These are phyloP conservation scores for Hippocampus zosterae DNA, from an alignment of 2,113 vertebrate genomes.

Conservation along the genomic window DNA sequence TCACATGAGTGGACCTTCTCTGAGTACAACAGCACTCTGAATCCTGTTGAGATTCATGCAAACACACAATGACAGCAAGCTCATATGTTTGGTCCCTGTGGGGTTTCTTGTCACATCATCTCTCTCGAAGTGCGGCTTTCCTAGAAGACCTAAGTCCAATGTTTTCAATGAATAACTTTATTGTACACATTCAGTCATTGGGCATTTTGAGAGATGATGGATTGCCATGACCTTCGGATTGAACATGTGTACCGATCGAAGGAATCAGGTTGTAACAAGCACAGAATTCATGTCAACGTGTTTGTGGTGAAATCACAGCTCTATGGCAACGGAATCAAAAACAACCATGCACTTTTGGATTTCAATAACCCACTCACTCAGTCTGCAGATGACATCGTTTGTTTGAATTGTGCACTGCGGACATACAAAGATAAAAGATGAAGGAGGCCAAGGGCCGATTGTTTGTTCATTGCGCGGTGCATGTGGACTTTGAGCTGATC, in stretches of 20 bases:
- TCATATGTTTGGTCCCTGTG: constrained; percentile 10
- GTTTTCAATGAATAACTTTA: constrained; percentile 5
- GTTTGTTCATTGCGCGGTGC: constrained; percentile 46
- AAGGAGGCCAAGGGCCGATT: constrained; percentile 15
- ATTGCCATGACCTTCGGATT: not conserved
- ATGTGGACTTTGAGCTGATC: constrained; percentile 59
- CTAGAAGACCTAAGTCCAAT: not conserved
- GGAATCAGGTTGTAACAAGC: not conserved
- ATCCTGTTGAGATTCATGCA: constrained; percentile 17
- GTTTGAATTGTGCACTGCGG: constrained; percentile 45
- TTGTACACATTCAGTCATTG: not conserved
- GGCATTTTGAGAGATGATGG: not conserved
- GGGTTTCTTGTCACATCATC: constrained; percentile 18
- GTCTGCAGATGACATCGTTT: constrained; percentile 19
- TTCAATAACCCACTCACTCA: constrained; percentile 29
- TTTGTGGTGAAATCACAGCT: constrained; percentile 7
- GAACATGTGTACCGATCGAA: too few species aligned
- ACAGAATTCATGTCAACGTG: not conserved
- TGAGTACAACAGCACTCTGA: not conserved
- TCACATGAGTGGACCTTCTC: not conserved
- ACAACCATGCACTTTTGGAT: not conserved
- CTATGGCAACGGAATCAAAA: constrained; percentile 20
- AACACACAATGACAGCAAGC: constrained; percentile 5
- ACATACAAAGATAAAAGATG: constrained; percentile 22
- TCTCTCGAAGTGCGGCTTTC: constrained; percentile 26